Evolutionary conservation across 1,140 invertebrate genomes (phyloP).

Genomic region (Megalopta genalis): DNA sequence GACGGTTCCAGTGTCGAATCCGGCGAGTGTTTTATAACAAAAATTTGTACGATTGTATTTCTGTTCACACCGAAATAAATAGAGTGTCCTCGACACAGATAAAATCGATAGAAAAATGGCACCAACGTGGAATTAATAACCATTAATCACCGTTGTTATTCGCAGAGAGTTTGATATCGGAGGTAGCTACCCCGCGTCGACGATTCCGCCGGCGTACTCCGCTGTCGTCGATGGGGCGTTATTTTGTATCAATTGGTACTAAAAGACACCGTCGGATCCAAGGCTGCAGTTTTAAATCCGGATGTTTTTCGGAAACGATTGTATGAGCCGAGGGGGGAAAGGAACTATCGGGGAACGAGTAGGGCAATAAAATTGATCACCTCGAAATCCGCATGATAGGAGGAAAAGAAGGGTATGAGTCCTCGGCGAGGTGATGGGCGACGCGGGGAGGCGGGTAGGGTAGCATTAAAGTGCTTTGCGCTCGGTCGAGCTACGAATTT

Average conservation of each 20-base stretch:
- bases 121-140: not conserved
- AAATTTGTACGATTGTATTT: too few species aligned
- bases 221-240: not conserved
- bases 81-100: too few species aligned
- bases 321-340: slow-evolving; percentile 25
- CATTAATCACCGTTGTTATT: not conserved
- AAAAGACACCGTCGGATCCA: not conserved
- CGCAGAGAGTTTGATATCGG: not conserved
- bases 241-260: slow-evolving; percentile 25
- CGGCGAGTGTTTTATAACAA: too few species aligned
- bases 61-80: too few species aligned
- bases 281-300: slow-evolving; percentile 10
- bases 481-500: slow-evolving; percentile 64
- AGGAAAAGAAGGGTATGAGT: slow-evolving; percentile 54
- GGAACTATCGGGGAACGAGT: slow-evolving; percentile 23
- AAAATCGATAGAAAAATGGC: not conserved
- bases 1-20: too few species aligned
- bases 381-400: slow-evolving; percentile 53
- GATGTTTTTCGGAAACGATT: slow-evolving; percentile 44
- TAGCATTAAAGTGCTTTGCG: slow-evolving; percentile 62
- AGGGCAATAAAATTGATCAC: slow-evolving; percentile 51
- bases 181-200: not conserved
- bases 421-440: slow-evolving; percentile 6
- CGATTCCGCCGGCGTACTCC: not conserved
- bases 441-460: not conserved